Evolutionary conservation across 1,140 invertebrate species (phyloP).

Genomic region (Meteorus sp.): DNA sequence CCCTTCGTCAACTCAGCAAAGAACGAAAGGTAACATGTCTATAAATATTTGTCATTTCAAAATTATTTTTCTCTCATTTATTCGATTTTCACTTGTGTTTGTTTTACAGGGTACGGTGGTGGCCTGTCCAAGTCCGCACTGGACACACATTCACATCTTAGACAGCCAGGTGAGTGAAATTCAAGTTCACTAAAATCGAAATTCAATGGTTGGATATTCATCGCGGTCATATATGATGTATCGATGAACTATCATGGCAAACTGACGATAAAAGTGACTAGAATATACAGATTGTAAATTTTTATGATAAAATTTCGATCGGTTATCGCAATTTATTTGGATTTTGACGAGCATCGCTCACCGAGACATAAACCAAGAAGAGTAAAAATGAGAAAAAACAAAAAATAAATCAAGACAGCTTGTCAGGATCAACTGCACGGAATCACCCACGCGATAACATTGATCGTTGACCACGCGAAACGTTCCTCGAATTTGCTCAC

Average conservation of each 20-base stretch:
- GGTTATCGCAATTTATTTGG: too few species aligned
- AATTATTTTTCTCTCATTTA: too few species aligned
- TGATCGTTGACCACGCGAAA: constrained; percentile 41
- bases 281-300: too few species aligned
- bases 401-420: constrained; percentile 30
- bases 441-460: constrained; percentile 43
- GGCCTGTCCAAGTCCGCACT: constrained; percentile 78
- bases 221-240: too few species aligned
- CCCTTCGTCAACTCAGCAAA: constrained; percentile 19
- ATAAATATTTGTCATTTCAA: constrained; percentile 12
- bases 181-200: too few species aligned
- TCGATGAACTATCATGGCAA: too few species aligned
- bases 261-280: too few species aligned
- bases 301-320: too few species aligned
- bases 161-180: constrained; percentile 74
- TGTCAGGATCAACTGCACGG: constrained; percentile 34
- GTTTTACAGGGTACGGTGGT: constrained; percentile 73
- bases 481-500: constrained; percentile 1
- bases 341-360: too few species aligned
- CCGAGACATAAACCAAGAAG: too few species aligned
- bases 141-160: constrained; percentile 81
- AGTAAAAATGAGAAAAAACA: neutral
- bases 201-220: too few species aligned
- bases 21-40: neutral
- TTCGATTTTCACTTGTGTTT: too few species aligned